Percentiles rank a stretch among this genome's conserved stretches.
Evolutionary conservation across 2,113 vertebrate species (phyloP).

Genomic region (Dipodomys stephensi): DNA sequence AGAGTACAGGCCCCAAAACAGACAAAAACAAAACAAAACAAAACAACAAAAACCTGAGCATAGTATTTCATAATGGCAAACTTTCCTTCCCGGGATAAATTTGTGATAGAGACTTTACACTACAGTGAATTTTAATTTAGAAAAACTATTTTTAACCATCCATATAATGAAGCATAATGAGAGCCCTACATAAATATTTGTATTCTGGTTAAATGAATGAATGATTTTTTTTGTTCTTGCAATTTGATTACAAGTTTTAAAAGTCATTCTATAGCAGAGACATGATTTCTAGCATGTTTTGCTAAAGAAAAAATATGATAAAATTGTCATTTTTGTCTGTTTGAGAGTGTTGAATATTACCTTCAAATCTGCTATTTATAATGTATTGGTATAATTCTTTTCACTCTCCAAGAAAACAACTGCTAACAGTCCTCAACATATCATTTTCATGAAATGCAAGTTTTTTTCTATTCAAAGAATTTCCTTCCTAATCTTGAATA

Average conservation of each 20-base stretch:
- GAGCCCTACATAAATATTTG: constrained; percentile 12
- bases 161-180: not conserved
- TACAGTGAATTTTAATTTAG: not conserved
- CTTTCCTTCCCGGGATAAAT: constrained; percentile 21
- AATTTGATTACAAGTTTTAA: constrained; percentile 56
- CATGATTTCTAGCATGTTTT: not conserved
- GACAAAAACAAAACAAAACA: too few relatives aligned
- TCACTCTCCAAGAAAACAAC: constrained; percentile 70
- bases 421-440: constrained; percentile 65
- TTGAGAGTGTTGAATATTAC: constrained; percentile 51
- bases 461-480: constrained; percentile 7
- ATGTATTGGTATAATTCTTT: constrained; percentile 69
- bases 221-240: constrained; percentile 9
- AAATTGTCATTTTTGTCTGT: constrained; percentile 20
- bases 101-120: not conserved
- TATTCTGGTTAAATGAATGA: constrained; percentile 16
- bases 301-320: constrained; percentile 9
- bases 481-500: constrained; percentile 49
- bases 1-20: too few relatives aligned
- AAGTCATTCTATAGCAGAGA: constrained; percentile 22
- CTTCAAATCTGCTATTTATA: constrained; percentile 71
- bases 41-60: not conserved
- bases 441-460: constrained; percentile 47
- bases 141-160: constrained; percentile 42
- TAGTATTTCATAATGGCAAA: constrained; percentile 23